Percentiles rank a stretch among this genome's conserved stretches.
Conservation (phyloP, 2,113 vertebrate genomes). For the Tachysurus fulvidraco region DNA sequence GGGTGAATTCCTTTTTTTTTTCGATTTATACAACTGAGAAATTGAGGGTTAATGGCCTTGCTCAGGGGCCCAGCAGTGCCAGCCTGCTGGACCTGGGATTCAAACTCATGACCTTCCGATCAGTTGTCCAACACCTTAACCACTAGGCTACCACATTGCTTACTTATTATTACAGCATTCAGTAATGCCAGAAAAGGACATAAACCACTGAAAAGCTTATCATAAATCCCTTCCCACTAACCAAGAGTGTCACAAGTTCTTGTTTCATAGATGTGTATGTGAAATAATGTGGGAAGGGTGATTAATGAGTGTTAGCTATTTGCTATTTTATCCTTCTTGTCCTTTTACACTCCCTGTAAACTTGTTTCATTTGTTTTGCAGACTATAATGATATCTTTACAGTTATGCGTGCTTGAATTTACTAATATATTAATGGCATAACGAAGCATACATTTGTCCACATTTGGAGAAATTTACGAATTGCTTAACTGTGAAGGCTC, state of each 20-base stretch:
- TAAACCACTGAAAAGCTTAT: constrained; percentile 36
- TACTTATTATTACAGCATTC: constrained; percentile 37
- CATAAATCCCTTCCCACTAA: neutral
- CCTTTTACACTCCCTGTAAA: neutral
- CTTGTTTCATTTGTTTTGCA: neutral
- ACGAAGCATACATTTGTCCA: neutral
- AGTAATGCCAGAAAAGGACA: constrained; percentile 31
- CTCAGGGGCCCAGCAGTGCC: too few species aligned
- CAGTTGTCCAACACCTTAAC: too few species aligned
- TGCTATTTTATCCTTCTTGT: neutral
- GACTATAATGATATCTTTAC: neutral
- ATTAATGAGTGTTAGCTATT: neutral
- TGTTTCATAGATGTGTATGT: neutral
- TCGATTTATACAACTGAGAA: too few species aligned
- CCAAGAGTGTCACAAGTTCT: neutral
- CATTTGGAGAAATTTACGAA: neutral
- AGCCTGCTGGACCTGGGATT: too few species aligned
- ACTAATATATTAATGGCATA: neutral
- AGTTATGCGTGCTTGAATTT: neutral
- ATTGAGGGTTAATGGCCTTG: too few species aligned
- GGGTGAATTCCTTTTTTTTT: too few species aligned
- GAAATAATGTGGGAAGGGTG: neutral
- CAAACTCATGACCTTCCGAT: too few species aligned
- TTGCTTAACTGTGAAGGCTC: neutral
- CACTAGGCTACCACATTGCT: neutral